These are phyloP conservation scores for Epistrophella euchroma DNA, from an alignment of 2,888 invertebrate species.

Conservation along the genomic window DNA sequence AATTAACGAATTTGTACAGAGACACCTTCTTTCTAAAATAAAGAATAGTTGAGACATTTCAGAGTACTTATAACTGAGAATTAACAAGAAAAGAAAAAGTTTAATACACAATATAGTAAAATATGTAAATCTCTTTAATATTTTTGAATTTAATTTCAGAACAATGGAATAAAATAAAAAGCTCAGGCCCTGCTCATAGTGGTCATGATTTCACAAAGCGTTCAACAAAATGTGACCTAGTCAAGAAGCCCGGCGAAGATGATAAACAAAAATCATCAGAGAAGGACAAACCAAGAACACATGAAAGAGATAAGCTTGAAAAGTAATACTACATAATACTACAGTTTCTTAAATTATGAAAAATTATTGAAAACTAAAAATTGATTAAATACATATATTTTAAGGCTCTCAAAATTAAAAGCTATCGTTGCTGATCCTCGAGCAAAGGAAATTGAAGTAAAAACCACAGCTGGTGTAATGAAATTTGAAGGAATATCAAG, in stretches of 20 bases:
- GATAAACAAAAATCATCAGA: conserved; percentile 86
- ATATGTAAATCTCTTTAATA: no score
- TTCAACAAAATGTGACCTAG: conserved; percentile 78
- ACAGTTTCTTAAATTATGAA: not conserved
- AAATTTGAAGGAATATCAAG: conserved; percentile 94
- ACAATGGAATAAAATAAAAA: conserved; percentile 93
- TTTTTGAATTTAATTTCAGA: conserved; percentile 84
- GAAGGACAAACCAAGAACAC: conserved; percentile 85
- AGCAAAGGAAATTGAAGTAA: conserved; percentile 90
- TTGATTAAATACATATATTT: not conserved
- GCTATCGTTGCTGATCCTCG: conserved; percentile 85
- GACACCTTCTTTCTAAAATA: no score
- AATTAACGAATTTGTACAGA: no score
- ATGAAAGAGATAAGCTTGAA: conserved; percentile 87
- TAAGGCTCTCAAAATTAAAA: conserved; percentile 82
- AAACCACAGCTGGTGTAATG: conserved; percentile 92
- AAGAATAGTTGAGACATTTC: no score
- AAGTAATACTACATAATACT: conserved; percentile 59
- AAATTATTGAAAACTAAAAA: not conserved
- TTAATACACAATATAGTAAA: no score
- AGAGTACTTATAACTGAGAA: no score
- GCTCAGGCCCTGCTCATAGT: conserved; percentile 84
- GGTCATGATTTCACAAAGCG: conserved; percentile 82
- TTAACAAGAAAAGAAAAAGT: no score
- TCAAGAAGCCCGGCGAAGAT: conserved; percentile 80